Base-by-base conservation (phyloP, 2,797 vertebrate species). In the Miichthys miiuy region DNA sequence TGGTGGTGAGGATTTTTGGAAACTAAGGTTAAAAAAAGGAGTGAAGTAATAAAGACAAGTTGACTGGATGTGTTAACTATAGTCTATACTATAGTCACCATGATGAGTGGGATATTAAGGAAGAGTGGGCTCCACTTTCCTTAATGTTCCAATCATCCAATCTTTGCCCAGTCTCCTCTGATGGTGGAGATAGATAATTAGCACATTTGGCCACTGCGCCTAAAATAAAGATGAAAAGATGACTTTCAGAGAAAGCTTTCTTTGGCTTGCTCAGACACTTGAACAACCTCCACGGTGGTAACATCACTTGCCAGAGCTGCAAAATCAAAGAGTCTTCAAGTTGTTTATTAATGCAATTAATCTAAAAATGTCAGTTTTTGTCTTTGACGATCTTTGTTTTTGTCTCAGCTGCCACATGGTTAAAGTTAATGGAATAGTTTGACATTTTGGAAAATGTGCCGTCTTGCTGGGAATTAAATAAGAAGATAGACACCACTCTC, bases 181-280 rank as follows among this genome's bases (percentile, higher is more conserved):
- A 78, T 81, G 55, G 74, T 42, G 68, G 54, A 74, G 75, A 84
- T 56, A 72, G 77, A 83, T 83, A 87, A 87, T 84, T 85, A 79
- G 73, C 68, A 81, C 76, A 71, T 75, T 81, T 82, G 52, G 44
- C 58, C 27, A 72, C 64, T 77, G 68, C 81, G 75, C 76, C 79
- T 80, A 77, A 90, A 92, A 90, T 84, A 81, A 80, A 79, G 75
- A 81, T 80, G 63, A 87, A 83, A 87, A 58, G 21, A 80, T 86
- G 30, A 83, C 56, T 86, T 85, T 73, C 42, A 76, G 58, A 71
- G 73, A 77, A 68, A 8, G 25, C 67, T 80, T 74, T 75, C 57
- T 86, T 83, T 77, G 55, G 52, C 71, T 74, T 68, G 34, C 79
- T n/a, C 30, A 81, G 74, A 75, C 67, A 75, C 41, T 84, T 67